Conservation (phyloP, 35 echinoderm and acorn worm species). For the Hemicentrotus pulcherrimus region DNA sequence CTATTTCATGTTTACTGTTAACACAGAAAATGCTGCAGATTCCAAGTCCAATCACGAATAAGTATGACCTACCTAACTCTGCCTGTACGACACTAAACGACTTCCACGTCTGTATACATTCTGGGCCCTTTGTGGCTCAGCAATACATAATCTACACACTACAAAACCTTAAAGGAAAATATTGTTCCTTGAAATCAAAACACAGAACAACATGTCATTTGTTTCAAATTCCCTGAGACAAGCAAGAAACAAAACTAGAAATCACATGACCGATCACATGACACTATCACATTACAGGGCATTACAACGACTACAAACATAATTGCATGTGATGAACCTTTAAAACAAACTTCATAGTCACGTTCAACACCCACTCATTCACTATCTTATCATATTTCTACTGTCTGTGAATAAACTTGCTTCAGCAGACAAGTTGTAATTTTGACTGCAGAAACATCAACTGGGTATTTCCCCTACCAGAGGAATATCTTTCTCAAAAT, state of each 20-base stretch:
- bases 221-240: conserved; percentile 17
- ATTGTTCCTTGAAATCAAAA: background rate
- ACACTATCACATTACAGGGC: background rate
- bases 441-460: background rate
- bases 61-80: background rate
- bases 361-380: background rate
- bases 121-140: background rate
- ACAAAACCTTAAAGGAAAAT: background rate
- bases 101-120: background rate
- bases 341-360: background rate
- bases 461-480: background rate
- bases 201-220: conserved; percentile 18
- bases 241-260: background rate
- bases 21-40: background rate
- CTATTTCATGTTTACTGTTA: background rate
- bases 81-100: background rate
- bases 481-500: background rate
- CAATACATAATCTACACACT: background rate
- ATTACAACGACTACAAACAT: background rate
- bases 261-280: background rate
- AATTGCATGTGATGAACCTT: background rate
- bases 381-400: background rate
- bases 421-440: background rate
- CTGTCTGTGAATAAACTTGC: background rate
- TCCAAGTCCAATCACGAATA: background rate